These are phyloP conservation scores for Platycnemis pennipes DNA, from an alignment of 2,888 invertebrate species.

Conservation along the genomic window DNA sequence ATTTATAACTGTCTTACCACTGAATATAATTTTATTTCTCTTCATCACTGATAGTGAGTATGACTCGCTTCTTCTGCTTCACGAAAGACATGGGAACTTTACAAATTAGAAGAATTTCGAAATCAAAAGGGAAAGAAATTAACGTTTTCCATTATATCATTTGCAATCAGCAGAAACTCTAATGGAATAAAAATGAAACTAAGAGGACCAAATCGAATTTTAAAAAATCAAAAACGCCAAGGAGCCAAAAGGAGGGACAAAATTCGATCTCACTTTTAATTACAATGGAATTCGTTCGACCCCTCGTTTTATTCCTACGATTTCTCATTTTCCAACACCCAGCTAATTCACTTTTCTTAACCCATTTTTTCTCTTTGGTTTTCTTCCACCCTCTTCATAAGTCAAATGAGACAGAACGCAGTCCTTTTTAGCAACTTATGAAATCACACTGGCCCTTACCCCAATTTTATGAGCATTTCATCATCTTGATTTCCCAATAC, in stretches of 20 bases:
- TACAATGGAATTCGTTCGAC: background rate
- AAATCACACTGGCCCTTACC: too few relatives aligned
- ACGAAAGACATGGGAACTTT: too few relatives aligned
- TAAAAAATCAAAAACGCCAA: background rate
- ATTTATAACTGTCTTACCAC: too few relatives aligned
- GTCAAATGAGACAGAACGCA: too few relatives aligned
- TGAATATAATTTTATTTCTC: too few relatives aligned
- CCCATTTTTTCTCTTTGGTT: background rate
- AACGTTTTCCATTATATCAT: background rate
- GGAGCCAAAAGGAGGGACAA: background rate
- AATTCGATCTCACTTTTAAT: background rate
- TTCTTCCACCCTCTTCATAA: background rate
- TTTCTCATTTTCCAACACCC: background rate
- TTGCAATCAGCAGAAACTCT: background rate
- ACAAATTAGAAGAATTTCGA: background rate
- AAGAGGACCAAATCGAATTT: background rate
- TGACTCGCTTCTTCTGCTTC: too few relatives aligned
- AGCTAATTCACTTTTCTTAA: background rate
- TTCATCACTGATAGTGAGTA: too few relatives aligned
- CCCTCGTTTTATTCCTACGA: background rate
- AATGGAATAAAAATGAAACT: background rate
- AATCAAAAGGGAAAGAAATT: background rate
- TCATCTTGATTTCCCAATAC: too few relatives aligned
- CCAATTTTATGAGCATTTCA: too few relatives aligned
- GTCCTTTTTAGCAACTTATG: too few relatives aligned